Evolutionary conservation across 2,797 vertebrate genomes (phyloP).

Genomic region (Alectoris magna): DNA sequence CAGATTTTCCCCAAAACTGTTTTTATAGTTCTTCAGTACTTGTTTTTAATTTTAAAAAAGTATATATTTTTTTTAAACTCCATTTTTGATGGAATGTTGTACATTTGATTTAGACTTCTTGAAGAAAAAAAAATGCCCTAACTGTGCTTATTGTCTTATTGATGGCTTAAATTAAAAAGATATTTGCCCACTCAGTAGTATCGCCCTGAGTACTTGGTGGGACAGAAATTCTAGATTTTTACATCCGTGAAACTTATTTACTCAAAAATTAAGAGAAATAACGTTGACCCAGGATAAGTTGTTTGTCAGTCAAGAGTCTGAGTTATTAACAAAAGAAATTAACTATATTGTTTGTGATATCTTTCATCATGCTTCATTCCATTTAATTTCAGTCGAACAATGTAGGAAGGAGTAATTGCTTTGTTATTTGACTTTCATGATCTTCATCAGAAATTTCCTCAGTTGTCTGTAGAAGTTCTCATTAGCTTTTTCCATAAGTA

Average conservation of each 20-base stretch:
- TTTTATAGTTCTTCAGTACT: neutral
- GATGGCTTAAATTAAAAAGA: neutral
- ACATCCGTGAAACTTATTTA: neutral
- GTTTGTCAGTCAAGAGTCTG: neutral
- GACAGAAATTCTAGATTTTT: neutral
- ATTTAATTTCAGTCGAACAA: neutral
- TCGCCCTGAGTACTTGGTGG: neutral
- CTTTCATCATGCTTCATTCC: neutral
- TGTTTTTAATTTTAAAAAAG: neutral
- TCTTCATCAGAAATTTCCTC: neutral
- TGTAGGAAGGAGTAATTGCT: neutral
- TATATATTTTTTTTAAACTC: neutral
- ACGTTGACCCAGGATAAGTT: neutral
- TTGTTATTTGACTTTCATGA: neutral
- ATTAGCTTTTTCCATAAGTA: neutral
- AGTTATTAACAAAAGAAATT: neutral
- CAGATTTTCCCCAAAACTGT: neutral
- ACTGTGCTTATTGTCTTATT: neutral
- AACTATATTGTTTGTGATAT: neutral
- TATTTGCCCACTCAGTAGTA: neutral
- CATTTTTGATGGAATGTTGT: neutral
- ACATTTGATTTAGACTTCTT: neutral
- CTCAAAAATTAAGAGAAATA: neutral
- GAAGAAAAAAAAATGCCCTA: neutral
- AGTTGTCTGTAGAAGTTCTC: neutral